Evolutionary conservation across 2,888 invertebrate species (phyloP), one percentile per base, ranked within the genome.

Genomic region (Acheta domesticus): DNA sequence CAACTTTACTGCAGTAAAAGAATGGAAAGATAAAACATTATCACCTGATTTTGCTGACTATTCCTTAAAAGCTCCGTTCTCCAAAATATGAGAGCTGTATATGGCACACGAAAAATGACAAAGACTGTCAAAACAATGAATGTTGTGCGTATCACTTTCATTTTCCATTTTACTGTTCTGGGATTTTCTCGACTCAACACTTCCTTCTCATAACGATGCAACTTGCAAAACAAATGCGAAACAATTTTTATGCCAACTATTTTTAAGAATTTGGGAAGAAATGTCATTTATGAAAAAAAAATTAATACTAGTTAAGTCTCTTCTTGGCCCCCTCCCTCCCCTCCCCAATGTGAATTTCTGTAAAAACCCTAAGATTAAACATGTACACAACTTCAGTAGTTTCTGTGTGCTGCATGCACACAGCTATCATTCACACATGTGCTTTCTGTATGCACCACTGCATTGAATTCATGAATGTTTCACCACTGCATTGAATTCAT

Each of bases 31-130:
- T 1, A 75, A 20, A 21, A 21, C 21, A 23, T 20, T 75, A 75
- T 80, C 49, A 81, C 79, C 50, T 75, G 76, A 78, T 79, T 79
- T 74, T 49, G 79, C 36, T 80, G 73, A 76, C 77, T 78, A 14
- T 49, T 76, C 23, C 74, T 86, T 78, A 90, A 84, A 80, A 89
- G 83, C 79, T 88, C 87, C 82, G 90, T 90, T 78, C 93, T 88
- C 86, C 91, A 90, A 83, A 94, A 92, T 11, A 93, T 90, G 74
- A 94, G 85, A 0, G 91, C 89, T 2, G 94, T 94, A 83, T 94
- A 94, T 0, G 95, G 94, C 5, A 93, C 85, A 81, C 94, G 91
- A 83, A 94, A 92, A 1, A 91, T 83, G 76, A 92, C 89, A 81
- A 94, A 93, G 0, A 91, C 89, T 0, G 93, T 82, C 0, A 94